phyloP scores from a whole-genome alignment of 2,797 vertebrate genomes.

The Rhincodon typus region DNA sequence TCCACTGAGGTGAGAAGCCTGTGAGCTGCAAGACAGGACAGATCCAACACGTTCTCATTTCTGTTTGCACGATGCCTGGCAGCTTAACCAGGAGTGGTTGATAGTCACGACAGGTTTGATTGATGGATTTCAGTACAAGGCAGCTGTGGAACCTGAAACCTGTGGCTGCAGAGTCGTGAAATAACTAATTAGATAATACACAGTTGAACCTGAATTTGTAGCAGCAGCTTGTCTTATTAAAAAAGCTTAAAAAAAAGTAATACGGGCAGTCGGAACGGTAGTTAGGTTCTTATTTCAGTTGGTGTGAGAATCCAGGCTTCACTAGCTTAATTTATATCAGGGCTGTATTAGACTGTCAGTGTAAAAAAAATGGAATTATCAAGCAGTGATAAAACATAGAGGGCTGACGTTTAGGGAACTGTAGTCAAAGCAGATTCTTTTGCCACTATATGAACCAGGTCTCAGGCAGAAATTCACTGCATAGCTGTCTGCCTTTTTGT shows the following conservation, averaged over 20 bases:
- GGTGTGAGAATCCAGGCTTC: background rate
- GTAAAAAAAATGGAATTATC: background rate
- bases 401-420: background rate
- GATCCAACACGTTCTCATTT: background rate
- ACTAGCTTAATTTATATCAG: background rate
- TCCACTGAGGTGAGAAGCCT: background rate
- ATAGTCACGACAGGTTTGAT: background rate
- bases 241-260: background rate
- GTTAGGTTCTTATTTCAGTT: background rate
- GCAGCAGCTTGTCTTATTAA: background rate
- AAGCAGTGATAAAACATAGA: background rate
- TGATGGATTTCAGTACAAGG: background rate
- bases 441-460: background rate
- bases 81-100: background rate
- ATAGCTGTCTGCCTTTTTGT: background rate
- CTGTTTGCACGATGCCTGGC: background rate
- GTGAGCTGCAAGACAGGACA: background rate
- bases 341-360: background rate
- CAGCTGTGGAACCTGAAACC: background rate
- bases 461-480: background rate
- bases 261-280: background rate
- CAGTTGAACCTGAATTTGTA: background rate
- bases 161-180: background rate
- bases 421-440: background rate
- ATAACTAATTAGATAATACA: conserved; percentile 12